Evolutionary conservation across 2,113 vertebrate genomes (phyloP).

Genomic region (Pterocles orientalis): DNA sequence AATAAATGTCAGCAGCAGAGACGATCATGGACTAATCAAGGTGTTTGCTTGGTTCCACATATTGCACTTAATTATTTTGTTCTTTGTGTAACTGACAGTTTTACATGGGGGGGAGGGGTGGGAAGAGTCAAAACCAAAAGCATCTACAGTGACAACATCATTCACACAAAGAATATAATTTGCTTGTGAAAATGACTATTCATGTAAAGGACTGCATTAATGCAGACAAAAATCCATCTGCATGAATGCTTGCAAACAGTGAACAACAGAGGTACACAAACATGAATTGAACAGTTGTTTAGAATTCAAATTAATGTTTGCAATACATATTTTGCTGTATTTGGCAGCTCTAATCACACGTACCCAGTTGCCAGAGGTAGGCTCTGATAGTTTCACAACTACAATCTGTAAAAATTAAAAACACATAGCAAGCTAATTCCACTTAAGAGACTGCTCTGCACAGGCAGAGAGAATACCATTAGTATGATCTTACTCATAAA

Average conservation of each 20-base stretch:
- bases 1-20: neutral
- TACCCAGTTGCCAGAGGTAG: slow-evolving; percentile 40
- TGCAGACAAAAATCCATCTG: slow-evolving; percentile 54
- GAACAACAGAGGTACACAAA: slow-evolving; percentile 49
- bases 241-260: slow-evolving; percentile 60
- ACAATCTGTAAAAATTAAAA: neutral
- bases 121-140: neutral
- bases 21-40: neutral
- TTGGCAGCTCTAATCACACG: slow-evolving; percentile 49
- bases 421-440: neutral
- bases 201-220: slow-evolving; percentile 31
- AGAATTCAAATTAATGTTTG: slow-evolving; percentile 63
- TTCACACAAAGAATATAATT: slow-evolving; percentile 14
- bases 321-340: slow-evolving; percentile 44
- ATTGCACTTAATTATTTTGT: neutral
- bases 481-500: neutral
- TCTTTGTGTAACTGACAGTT: neutral
- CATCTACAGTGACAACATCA: neutral
- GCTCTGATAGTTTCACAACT: neutral
- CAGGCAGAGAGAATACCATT: neutral
- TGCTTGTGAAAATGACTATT: slow-evolving; percentile 41
- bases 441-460: neutral
- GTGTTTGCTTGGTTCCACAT: neutral
- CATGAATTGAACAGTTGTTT: slow-evolving; percentile 64
- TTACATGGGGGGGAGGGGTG: neutral